Base-by-base conservation (phyloP, 2,113 vertebrate species). In the Triplophysa dalaica region DNA sequence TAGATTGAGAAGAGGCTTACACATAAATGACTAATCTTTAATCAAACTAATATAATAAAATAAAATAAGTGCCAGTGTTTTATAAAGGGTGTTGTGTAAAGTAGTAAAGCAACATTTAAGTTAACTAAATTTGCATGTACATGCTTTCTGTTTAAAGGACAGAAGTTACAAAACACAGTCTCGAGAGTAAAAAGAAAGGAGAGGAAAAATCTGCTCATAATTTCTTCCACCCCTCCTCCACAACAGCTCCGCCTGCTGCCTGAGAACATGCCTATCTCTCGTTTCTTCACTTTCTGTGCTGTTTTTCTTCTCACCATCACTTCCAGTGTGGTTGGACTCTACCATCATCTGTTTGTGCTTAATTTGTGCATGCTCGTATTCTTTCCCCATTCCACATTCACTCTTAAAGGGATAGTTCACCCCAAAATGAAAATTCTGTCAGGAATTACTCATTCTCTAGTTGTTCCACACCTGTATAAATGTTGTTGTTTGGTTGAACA, bases 271-370 rank as follows among this genome's bases (percentile, higher is more conserved):
- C 33, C 66, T 13, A 5, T 14, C 65, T 38, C 21, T 21, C 45
- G 12, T 33, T 75, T 24, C 10, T 52, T 33, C 66, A 10, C 67
- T 21, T 62, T 45, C 16, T 0, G 14, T 45, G 22, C 38, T 19
- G 60, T 21, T 67, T 68, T 72, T 33, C 48, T 70, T 64, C 78
- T 64, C 66, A 76, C 61, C 78, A 62, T 73, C 70, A 70, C 70
- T 81, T 83, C 75, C 67, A 81, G 50, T 75, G 78, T 26, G 70
- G 60, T 77, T 73, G 24, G 12, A 16, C 69, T 58, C 60, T 63
- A 26, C 17, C 77, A 26, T 75, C 80, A 84, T 85, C 77, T 87
- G 82, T 79, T 84, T 84, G 69, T 85, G 62, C 81, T 84, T 85
- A 85, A 80, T 52, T 22, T 70, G 41, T 61, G 66, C 45, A 70